Evolutionary conservation across 2,888 invertebrate genomes (phyloP), one percentile per base, ranked within the genome.

Genomic region (Lissonota sp.): DNA sequence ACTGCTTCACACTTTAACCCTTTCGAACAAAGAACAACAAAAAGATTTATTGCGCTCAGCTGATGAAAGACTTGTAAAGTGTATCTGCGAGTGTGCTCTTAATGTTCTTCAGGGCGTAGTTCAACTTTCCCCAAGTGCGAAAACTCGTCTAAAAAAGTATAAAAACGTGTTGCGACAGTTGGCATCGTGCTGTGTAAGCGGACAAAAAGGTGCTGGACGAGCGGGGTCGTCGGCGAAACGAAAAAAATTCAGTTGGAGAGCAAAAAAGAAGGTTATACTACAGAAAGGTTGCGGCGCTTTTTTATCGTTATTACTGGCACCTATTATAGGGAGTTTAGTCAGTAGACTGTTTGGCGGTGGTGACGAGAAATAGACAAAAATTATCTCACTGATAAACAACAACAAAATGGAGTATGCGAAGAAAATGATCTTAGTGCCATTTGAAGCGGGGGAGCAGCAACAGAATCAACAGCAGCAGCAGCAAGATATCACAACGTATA

Each of bases 281-380:
- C 57, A 73, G 91, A 93, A 93, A 92, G 93, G 93, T 91, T 92
- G 90, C 16, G 42, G 62, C 2, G 55, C 63, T 7, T 73, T 73
- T 57, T 10, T 73, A 4, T 42, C 44, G 4, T 39, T 73, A 26
- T 53, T 72, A 37, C 53, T 62, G 0, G 12, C 60, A 1, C 62
- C 62, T 6, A 40, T 62, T 10, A 42, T 62, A 8, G 12, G 4
- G 5, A 42, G 1, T 5, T 6, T 72, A 26, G 6, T 63, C 8
- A 14, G 42, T 16, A 12, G 14, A 53, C 6, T 53, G 6, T 53
- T 53, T 53, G 12, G 5, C 6, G 6, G 12, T 12, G 10, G 10
- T 4, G 10, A 2, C 44, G 10, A 10, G 6, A 10, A 44, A 44
- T 44, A 44, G 10, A 10, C 42, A 37, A 42, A 16, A 51, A 44